Evolutionary conservation across 2,113 vertebrate species (phyloP).

Genomic region (Tiliqua scincoides): DNA sequence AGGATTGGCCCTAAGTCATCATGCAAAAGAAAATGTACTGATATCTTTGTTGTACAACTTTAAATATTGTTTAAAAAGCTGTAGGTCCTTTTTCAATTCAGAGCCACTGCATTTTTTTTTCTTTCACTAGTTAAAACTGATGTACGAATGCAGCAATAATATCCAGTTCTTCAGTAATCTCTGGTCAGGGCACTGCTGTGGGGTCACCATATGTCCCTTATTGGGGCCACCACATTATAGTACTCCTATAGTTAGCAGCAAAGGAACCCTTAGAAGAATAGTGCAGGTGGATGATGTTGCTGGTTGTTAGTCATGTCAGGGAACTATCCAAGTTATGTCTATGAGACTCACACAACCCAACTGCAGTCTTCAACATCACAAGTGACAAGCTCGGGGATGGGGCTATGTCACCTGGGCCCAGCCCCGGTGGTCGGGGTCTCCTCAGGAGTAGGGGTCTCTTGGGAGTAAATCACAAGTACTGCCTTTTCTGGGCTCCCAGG

Average conservation of each 20-base stretch:
- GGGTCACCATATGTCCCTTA: no score
- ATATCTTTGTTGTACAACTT: neutral
- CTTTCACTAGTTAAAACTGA: neutral
- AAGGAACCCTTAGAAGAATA: neutral
- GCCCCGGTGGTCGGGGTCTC: no score
- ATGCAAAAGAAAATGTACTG: neutral
- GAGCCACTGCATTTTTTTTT: neutral
- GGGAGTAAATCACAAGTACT: no score
- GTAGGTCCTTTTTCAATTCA: neutral
- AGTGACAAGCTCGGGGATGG: no score
- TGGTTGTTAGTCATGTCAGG: neutral
- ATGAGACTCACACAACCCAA: neutral
- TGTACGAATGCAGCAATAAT: neutral
- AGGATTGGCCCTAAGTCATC: conserved; percentile 2
- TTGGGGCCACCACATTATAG: neutral
- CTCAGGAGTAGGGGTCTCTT: no score
- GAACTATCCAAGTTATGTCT: neutral
- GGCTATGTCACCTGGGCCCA: no score
- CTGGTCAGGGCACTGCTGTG: no score
- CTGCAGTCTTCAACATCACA: neutral
- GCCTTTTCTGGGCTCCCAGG: no score
- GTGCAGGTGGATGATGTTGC: neutral
- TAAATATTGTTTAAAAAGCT: neutral
- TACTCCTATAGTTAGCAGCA: neutral
- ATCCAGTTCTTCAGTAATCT: neutral